phyloP scores from a whole-genome alignment of 2,888 invertebrate genomes.

The Chrysolina americana region DNA sequence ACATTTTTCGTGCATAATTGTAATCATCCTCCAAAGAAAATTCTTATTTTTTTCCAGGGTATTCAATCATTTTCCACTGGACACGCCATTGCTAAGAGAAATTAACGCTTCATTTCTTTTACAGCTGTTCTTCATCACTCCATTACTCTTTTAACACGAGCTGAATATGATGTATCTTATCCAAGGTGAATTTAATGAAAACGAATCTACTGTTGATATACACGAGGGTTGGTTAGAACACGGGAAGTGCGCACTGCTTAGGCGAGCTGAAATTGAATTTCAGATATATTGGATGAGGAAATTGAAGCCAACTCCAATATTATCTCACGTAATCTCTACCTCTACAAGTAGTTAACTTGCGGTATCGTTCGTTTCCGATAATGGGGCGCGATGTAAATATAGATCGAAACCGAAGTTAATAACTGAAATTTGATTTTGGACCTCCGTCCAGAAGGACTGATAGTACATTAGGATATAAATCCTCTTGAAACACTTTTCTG shows the following conservation, averaged over 20 bases:
- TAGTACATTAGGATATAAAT: no score
- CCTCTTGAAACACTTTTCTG: no score
- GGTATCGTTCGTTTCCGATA: background rate
- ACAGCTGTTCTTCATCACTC: background rate
- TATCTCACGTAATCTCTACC: background rate
- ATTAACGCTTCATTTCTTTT: background rate
- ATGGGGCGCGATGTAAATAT: background rate
- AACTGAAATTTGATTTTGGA: background rate
- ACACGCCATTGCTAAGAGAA: background rate
- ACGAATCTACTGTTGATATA: background rate
- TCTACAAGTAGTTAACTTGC: background rate
- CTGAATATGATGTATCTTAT: background rate
- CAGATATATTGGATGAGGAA: constrained; percentile 6
- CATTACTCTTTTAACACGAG: no score
- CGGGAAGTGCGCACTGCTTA: background rate
- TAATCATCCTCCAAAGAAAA: no score
- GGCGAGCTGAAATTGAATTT: background rate
- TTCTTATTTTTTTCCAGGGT: no score
- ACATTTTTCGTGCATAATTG: no score
- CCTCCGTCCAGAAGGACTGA: no score
- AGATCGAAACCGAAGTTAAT: background rate
- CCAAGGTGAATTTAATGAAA: background rate
- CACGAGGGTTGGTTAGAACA: background rate
- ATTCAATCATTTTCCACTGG: no score
- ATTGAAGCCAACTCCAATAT: background rate